Conservation (phyloP, 2,113 vertebrate species). For the Myxocyprinus asiaticus region DNA sequence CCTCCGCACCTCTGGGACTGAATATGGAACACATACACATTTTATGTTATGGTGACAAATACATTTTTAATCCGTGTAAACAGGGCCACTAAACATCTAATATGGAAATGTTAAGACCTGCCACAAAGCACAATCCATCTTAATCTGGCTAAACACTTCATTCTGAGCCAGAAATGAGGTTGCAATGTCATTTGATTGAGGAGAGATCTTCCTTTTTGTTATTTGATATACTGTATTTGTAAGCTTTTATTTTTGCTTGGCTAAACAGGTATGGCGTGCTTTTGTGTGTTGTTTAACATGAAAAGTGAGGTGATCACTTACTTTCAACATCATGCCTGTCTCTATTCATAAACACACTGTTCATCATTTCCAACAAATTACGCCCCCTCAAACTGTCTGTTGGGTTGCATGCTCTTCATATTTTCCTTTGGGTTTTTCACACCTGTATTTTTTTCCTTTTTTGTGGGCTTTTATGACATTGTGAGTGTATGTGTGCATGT, state of each 20-base stretch:
- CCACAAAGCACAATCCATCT: no score
- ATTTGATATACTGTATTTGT: no score
- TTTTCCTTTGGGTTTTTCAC: conserved; percentile 14
- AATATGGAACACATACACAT: conserved; percentile 4
- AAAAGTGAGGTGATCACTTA: background rate
- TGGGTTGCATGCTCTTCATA: conserved; percentile 60
- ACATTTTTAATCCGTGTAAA: background rate
- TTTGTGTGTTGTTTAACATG: conserved; percentile 8
- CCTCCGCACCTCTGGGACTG: background rate
- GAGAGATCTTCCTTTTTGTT: no score
- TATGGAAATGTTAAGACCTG: no score
- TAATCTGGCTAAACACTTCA: no score
- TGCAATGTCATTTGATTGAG: no score
- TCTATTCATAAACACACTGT: background rate
- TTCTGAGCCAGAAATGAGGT: no score
- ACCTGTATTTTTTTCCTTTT: background rate
- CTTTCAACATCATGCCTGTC: background rate
- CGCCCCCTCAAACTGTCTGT: conserved; percentile 24
- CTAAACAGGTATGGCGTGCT: background rate
- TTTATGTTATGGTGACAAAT: conserved; percentile 10
- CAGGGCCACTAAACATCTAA: no score
- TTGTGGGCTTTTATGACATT: background rate
- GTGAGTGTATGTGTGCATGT: conserved; percentile 26
- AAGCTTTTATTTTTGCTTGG: background rate
- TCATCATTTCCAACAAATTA: background rate